phyloP scores from a whole-genome alignment of 2,888 invertebrate species.

The Carpatolechia fugitivella region DNA sequence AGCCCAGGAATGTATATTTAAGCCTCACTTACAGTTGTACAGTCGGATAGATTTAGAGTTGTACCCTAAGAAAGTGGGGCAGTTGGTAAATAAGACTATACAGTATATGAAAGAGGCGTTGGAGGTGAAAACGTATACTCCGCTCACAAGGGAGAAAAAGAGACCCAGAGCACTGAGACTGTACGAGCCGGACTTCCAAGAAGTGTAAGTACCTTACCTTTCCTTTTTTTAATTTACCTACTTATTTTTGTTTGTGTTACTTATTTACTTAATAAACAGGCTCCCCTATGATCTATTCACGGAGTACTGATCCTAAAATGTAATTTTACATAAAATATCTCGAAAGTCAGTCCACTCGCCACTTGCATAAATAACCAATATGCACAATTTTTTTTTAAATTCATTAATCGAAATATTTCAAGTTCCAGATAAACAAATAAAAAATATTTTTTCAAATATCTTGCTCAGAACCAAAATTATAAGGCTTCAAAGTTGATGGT shows the following conservation, averaged over 20 bases:
- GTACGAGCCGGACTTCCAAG: constrained; percentile 92
- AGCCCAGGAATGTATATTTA: constrained; percentile 69
- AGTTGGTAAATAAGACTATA: constrained; percentile 58
- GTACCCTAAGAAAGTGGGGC: constrained; percentile 80
- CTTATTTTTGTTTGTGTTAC: background rate
- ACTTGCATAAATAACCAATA: no score
- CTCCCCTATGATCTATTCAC: no score
- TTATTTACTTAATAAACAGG: no score
- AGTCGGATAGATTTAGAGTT: constrained; percentile 76
- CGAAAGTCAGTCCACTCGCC: no score
- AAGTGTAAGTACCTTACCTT: constrained; percentile 83
- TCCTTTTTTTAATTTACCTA: constrained; percentile 5
- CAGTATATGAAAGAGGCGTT: constrained; percentile 71
- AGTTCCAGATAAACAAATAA: no score
- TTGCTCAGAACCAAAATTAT: no score
- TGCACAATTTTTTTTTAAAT: no score
- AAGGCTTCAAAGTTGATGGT: no score
- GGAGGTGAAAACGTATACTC: constrained; percentile 77
- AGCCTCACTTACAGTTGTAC: constrained; percentile 77
- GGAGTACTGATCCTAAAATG: no score
- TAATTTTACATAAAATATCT: no score
- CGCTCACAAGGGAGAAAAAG: constrained; percentile 80
- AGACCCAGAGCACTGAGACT: constrained; percentile 89
- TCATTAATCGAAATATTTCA: no score
- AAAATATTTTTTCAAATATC: no score